phyloP scores from a whole-genome alignment of 2,888 invertebrate species.

The Netelia virgata region DNA sequence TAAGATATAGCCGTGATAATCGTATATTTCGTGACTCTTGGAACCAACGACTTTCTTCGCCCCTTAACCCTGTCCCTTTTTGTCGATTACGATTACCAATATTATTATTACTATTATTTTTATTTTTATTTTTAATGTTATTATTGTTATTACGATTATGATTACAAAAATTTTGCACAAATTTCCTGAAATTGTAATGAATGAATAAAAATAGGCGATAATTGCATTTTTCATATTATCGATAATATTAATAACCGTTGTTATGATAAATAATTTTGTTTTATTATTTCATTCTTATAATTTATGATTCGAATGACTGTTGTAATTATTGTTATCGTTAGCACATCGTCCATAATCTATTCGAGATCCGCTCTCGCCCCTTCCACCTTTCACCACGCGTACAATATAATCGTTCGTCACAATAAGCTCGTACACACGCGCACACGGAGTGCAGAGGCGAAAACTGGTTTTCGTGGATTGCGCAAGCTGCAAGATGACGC shows the following conservation, averaged over 20 bases:
- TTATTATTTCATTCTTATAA: too few relatives aligned
- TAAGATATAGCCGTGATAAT: conserved; percentile 75
- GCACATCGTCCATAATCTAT: too few relatives aligned
- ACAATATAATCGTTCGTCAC: neutral
- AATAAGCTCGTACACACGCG: neutral
- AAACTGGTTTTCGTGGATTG: conserved; percentile 71
- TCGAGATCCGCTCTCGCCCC: neutral
- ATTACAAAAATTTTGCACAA: too few relatives aligned
- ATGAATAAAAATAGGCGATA: too few relatives aligned
- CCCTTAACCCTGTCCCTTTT: conserved; percentile 12
- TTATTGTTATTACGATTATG: too few relatives aligned
- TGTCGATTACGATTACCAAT: conserved; percentile 21
- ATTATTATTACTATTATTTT: neutral
- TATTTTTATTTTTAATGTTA: neutral
- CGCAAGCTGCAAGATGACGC: conserved; percentile 81
- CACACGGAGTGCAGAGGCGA: neutral
- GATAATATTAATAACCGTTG: too few relatives aligned
- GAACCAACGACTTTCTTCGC: conserved; percentile 71
- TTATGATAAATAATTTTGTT: too few relatives aligned
- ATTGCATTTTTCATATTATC: too few relatives aligned
- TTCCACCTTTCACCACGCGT: neutral
- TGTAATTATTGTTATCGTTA: too few relatives aligned
- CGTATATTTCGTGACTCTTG: conserved; percentile 67
- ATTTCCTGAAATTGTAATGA: too few relatives aligned
- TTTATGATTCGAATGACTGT: too few relatives aligned